Conservation (phyloP, 2,797 vertebrate genomes). For the Lateolabrax maculatus region DNA sequence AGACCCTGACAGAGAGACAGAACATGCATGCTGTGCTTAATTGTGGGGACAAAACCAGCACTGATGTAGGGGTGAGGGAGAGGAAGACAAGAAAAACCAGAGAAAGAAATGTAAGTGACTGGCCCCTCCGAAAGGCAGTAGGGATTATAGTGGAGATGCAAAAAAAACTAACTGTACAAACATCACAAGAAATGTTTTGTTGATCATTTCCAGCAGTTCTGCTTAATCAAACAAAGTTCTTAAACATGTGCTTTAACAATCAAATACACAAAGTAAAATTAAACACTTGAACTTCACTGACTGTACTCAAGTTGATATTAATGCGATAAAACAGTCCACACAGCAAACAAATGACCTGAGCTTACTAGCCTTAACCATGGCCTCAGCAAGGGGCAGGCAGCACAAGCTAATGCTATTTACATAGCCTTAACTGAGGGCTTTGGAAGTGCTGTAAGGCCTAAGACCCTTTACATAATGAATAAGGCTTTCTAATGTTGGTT, state of each 20-base stretch:
- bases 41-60: conserved; percentile 22
- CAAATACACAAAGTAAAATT: conserved; percentile 27
- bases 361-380: conserved; percentile 31
- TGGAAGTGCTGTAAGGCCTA: conserved; percentile 39
- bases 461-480: conserved; percentile 69
- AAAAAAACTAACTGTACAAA: conserved; percentile 3
- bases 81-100: not conserved
- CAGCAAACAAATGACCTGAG: conserved; percentile 41
- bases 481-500: conserved; percentile 51
- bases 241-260: not conserved
- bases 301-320: conserved; percentile 11
- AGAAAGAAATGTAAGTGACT: conserved; percentile 5
- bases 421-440: conserved; percentile 58
- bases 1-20: conserved; percentile 16
- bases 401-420: conserved; percentile 53
- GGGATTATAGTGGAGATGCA: not conserved
- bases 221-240: conserved; percentile 1
- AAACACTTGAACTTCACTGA: conserved; percentile 39
- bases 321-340: conserved; percentile 37
- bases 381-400: conserved; percentile 20
- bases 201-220: not conserved
- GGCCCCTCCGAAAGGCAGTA: not conserved
- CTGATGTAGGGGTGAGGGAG: conserved; percentile 1
- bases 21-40: conserved; percentile 17
- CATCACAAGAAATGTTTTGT: conserved; percentile 7